Evolutionary conservation across 2,797 vertebrate genomes (phyloP).

Genomic region (Alca torda): DNA sequence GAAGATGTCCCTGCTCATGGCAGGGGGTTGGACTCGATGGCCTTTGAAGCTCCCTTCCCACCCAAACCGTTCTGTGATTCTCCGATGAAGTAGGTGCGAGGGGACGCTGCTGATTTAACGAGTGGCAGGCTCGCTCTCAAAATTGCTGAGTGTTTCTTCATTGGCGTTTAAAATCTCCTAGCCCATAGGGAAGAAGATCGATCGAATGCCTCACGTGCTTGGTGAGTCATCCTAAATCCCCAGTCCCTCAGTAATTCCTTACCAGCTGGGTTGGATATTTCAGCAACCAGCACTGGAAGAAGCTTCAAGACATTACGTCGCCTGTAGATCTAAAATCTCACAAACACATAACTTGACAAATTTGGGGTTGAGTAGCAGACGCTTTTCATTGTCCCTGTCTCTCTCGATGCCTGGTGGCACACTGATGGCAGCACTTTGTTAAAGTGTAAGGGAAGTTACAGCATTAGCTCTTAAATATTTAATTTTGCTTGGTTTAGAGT

Average conservation of each 20-base stretch:
- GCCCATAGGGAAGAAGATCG: background rate
- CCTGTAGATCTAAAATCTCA: background rate
- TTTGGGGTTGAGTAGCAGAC: background rate
- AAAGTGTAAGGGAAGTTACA: background rate
- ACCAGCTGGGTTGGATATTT: background rate
- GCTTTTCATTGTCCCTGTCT: background rate
- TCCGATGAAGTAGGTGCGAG: background rate
- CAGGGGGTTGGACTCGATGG: fast-evolving
- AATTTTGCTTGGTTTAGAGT: background rate
- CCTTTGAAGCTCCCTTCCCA: background rate
- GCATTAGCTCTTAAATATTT: background rate
- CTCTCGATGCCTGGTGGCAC: background rate
- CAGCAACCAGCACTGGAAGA: background rate
- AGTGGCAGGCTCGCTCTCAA: background rate
- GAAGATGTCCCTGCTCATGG: background rate
- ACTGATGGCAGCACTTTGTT: background rate
- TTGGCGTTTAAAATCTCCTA: background rate
- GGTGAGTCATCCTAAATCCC: slow-evolving; percentile 38
- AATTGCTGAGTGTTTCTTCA: background rate
- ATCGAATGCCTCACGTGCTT: background rate
- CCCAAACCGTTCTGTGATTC: fast-evolving
- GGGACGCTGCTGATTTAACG: background rate
- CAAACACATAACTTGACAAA: fast-evolving
- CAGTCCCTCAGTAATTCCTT: background rate
- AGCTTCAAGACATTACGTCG: background rate